Conservation (phyloP, 2,797 vertebrate species). For the Pseudomugil gertrudae region DNA sequence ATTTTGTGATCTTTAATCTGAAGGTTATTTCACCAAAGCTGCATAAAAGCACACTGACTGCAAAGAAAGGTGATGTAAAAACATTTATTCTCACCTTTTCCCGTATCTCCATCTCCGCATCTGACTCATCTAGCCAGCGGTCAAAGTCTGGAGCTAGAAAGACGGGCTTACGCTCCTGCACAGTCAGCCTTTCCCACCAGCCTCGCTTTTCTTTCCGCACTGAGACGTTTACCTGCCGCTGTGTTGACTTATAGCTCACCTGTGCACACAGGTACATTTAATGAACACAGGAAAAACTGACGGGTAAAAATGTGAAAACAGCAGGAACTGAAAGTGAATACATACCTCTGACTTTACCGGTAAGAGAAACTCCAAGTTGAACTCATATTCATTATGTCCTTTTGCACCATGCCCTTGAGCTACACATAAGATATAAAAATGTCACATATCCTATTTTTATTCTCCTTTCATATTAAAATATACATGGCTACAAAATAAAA, state of each 20-base stretch:
- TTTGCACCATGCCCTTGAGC: conserved; percentile 94
- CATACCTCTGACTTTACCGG: conserved; percentile 89
- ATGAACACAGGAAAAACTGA: background rate
- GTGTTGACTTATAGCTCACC: conserved; percentile 88
- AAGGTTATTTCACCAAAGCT: background rate
- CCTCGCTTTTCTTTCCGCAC: conserved; percentile 86
- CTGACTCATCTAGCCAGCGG: conserved; percentile 96
- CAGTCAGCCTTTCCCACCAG: conserved; percentile 93
- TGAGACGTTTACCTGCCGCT: conserved; percentile 91
- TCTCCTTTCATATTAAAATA: background rate
- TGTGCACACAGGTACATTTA: conserved; percentile 55
- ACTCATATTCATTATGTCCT: conserved; percentile 93
- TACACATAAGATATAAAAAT: conserved; percentile 63
- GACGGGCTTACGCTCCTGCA: conserved; percentile 89
- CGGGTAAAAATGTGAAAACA: background rate
- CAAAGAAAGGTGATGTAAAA: background rate
- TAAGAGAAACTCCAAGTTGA: conserved; percentile 89
- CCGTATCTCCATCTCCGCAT: conserved; percentile 94
- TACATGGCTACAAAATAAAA: background rate
- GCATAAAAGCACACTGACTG: background rate
- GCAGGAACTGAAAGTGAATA: background rate
- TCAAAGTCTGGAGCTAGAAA: conserved; percentile 94
- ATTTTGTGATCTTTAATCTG: conserved; percentile 1
- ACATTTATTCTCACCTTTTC: conserved; percentile 84
- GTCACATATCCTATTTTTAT: background rate